Evolutionary conservation across 2,113 vertebrate genomes (phyloP), one percentile per base, ranked within the genome.

Genomic region (Monarcha castaneiventris): DNA sequence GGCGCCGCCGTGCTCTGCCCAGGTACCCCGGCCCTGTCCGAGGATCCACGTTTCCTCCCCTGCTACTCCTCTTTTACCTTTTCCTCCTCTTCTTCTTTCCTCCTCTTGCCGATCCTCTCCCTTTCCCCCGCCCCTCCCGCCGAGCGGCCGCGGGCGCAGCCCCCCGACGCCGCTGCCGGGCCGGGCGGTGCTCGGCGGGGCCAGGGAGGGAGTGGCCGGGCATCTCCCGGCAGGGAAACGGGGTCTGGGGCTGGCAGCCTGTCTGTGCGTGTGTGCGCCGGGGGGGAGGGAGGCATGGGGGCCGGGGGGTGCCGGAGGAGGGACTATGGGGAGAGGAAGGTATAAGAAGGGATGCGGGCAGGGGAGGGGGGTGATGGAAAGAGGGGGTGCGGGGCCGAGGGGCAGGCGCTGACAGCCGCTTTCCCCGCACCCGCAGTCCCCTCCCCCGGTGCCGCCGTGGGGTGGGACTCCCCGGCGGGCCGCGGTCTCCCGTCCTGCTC

Each of bases 201-300:
- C 74, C 84, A 10, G 75, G 74, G 91, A 82, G 94, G 94, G 94
- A 95, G 94, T 74, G 91, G 94, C 81, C 51, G 91, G 94, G 91
- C 89, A 93, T 56, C 91, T 91, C 80, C 88, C 88, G 84, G 88
- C 91, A 49, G 84, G 80, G 88, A 73, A 77, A n/a, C 76, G 91
- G 94, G 94, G 89, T 95, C 94, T 75, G 82, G 90, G 85, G 77
- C 89, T 94, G 94, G 94, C 92, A 94, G 92, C 69, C 52, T 49
- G 83, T 76, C 88, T 32, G 81, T 71, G 93, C 82, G 61, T 73
- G 90, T 93, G 87, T 56, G 74, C 68, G 90, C 78, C 64, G 74
- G 44, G 76, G 59, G 84, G 84, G 79, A 46, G 94, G 93, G 90
- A 51, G 74, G 77, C 82, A 63, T 64, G 82, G 84, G 80, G 73